phyloP scores from a whole-genome alignment of 2,888 invertebrate genomes.

The Nysson spinosus region DNA sequence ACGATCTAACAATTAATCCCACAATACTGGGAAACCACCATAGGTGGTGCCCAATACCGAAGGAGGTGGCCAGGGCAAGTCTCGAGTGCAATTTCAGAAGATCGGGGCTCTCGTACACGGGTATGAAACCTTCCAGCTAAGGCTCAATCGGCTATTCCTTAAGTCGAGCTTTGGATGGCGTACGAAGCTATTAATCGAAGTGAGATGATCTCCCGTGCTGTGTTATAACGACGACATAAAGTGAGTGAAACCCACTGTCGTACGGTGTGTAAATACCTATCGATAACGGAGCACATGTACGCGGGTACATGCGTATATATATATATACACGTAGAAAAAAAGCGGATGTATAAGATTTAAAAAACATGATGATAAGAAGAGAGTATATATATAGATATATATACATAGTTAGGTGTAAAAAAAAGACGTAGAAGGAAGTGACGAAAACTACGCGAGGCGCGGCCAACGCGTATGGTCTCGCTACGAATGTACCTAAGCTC shows the following conservation, averaged over 20 bases:
- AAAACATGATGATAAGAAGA: conserved; percentile 4
- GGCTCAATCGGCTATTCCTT: conserved; percentile 21
- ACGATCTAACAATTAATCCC: not conserved
- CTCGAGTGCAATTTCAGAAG: conserved; percentile 20
- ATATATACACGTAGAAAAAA: conserved; percentile 17
- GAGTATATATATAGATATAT: conserved; percentile 36
- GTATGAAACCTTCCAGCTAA: conserved; percentile 37
- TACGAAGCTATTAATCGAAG: conserved; percentile 18
- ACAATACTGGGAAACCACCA: not conserved
- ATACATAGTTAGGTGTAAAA: conserved; percentile 45
- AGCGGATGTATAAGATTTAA: conserved; percentile 11
- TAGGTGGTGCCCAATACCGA: not conserved
- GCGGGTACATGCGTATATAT: conserved; percentile 47
- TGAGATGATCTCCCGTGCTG: conserved; percentile 61
- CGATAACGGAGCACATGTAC: conserved; percentile 38
- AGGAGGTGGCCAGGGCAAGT: not conserved
- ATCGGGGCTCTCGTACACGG: conserved; percentile 29
- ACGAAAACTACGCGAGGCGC: conserved; percentile 56
- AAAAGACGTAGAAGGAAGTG: conserved; percentile 47
- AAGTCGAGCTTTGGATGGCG: conserved; percentile 6
- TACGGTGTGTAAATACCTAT: conserved; percentile 38
- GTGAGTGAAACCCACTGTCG: conserved; percentile 35
- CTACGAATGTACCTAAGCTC: conserved; percentile 67
- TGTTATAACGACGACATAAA: conserved; percentile 48
- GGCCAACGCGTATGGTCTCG: conserved; percentile 57